A percentile compares a stretch with the other conserved stretches of the same genome.
Evolutionary conservation across 2,888 invertebrate species (phyloP).

Genomic region (Priocnemis perturbator): DNA sequence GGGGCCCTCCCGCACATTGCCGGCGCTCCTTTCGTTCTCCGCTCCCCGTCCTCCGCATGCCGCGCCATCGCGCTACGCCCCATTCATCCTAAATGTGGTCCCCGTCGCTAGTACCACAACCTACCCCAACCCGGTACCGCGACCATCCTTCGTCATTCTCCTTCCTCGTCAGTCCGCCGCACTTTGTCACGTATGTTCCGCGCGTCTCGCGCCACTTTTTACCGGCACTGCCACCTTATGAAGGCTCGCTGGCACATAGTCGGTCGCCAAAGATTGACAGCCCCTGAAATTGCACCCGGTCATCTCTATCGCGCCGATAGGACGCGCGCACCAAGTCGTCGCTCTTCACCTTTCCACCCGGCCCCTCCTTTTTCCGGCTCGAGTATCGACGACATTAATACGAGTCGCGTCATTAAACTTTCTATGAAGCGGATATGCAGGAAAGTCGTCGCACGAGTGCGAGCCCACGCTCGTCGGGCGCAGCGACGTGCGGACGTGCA

Average conservation of each 20-base stretch:
- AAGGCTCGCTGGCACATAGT: slow-evolving; percentile 17
- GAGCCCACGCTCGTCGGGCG: too few relatives aligned
- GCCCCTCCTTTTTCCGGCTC: not conserved
- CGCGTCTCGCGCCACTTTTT: slow-evolving; percentile 10
- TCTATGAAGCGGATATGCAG: not conserved
- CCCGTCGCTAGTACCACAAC: slow-evolving; percentile 34
- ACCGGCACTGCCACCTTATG: slow-evolving; percentile 11
- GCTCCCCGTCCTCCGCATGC: slow-evolving; percentile 10
- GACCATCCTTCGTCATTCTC: slow-evolving; percentile 7
- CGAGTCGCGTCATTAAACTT: not conserved
- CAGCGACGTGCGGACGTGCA: too few relatives aligned
- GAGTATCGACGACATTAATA: not conserved
- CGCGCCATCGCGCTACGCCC: slow-evolving; percentile 27
- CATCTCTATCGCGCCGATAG: not conserved
- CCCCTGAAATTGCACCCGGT: not conserved
- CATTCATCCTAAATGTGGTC: slow-evolving; percentile 55
- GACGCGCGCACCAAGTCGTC: not conserved
- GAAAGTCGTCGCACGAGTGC: too few relatives aligned
- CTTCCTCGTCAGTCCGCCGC: slow-evolving; percentile 8
- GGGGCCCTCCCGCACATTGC: slow-evolving; percentile 19
- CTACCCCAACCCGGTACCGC: slow-evolving; percentile 24
- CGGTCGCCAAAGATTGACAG: not conserved
- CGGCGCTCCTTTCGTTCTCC: slow-evolving; percentile 3
- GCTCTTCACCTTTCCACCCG: not conserved
- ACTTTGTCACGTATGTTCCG: slow-evolving; percentile 16